Evolutionary conservation across 2,797 vertebrate species (phyloP).

Genomic region (Lutjanus campechanus): DNA sequence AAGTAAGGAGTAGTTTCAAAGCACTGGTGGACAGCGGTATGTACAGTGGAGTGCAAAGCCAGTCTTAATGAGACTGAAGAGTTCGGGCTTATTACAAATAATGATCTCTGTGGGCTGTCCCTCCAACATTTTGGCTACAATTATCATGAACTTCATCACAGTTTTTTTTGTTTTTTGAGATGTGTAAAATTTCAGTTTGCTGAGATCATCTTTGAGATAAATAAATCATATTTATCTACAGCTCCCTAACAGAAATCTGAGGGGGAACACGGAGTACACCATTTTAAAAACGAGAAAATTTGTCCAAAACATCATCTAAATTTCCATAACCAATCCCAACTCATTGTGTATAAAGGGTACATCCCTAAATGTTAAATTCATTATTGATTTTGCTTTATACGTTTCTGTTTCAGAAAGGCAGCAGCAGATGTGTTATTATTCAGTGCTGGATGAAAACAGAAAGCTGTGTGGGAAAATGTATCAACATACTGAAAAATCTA

Average conservation of each 20-base stretch:
- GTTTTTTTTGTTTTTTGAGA: too few species aligned
- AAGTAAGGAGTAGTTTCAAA: not conserved
- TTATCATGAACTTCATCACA: not conserved
- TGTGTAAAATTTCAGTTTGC: not conserved
- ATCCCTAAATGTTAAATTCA: not conserved
- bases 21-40: not conserved
- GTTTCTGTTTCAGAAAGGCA: not conserved
- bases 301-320: not conserved
- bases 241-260: not conserved
- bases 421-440: not conserved
- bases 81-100: slow-evolving; percentile 17
- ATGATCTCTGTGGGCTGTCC: not conserved
- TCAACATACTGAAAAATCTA: not conserved
- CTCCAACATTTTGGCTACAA: not conserved
- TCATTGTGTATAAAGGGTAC: not conserved
- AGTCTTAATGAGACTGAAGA: not conserved
- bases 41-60: not conserved
- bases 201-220: slow-evolving; percentile 4
- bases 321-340: not conserved
- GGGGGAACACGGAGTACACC: not conserved
- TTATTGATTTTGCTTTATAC: not conserved
- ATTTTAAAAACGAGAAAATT: slow-evolving; percentile 1
- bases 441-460: not conserved
- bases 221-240: not conserved
- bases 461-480: not conserved